A percentile compares a stretch with the other conserved stretches of the same genome.
Evolutionary conservation across 2,113 vertebrate species (phyloP).

Genomic region (Sterrhoptilus dennistouni): DNA sequence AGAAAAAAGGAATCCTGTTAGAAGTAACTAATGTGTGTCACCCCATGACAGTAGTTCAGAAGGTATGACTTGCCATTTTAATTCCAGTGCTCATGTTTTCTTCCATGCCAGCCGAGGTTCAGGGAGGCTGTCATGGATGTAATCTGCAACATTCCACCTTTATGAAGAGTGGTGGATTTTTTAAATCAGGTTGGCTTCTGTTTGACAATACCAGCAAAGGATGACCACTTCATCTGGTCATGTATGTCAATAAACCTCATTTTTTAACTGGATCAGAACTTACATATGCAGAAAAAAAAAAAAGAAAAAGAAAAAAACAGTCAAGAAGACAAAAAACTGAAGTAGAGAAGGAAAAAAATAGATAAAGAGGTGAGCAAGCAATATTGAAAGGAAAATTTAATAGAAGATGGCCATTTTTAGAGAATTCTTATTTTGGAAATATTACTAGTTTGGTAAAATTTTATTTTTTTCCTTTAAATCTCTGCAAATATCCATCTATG

Average conservation of each 20-base stretch:
- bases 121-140: fast-evolving
- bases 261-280: background rate
- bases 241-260: fast-evolving
- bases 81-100: background rate
- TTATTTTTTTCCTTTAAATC: background rate
- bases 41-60: background rate
- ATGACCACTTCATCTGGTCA: background rate
- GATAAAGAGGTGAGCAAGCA: background rate
- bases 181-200: background rate
- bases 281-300: background rate
- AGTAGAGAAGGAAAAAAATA: background rate
- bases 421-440: background rate
- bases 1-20: background rate
- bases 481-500: background rate
- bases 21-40: background rate
- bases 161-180: background rate
- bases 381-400: background rate
- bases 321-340: background rate
- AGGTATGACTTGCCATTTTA: background rate
- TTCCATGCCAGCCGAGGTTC: background rate
- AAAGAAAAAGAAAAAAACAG: background rate
- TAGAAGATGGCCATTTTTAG: background rate
- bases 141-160: background rate
- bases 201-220: background rate
- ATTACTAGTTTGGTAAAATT: background rate